Evolutionary conservation across 2,113 vertebrate species (phyloP).

Genomic region (Neoarius graeffei): DNA sequence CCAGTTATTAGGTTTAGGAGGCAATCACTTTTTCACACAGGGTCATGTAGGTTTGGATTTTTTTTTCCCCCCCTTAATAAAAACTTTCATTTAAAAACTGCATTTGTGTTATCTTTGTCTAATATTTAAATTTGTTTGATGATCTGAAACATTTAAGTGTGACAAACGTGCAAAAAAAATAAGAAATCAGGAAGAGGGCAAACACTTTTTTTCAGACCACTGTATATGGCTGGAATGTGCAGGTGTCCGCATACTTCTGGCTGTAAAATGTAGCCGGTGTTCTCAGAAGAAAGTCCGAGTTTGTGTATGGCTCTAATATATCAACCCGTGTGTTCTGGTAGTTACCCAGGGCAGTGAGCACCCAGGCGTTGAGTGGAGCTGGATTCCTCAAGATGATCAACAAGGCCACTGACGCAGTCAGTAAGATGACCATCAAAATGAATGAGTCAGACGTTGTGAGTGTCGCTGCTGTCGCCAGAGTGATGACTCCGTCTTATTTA

Average conservation of each 20-base stretch:
- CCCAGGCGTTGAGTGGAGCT: constrained; percentile 93
- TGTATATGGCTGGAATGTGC: no score
- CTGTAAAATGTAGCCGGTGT: background rate
- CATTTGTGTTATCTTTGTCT: no score
- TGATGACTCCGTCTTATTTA: background rate
- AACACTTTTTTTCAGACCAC: no score
- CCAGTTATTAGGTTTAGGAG: no score
- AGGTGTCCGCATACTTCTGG: background rate
- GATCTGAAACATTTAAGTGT: no score
- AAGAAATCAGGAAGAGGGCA: no score
- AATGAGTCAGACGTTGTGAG: constrained; percentile 94
- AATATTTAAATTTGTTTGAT: no score
- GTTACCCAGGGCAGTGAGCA: constrained; percentile 90
- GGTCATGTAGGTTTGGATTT: no score
- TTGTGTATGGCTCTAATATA: background rate
- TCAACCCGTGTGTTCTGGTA: constrained; percentile 59
- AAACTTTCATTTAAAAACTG: no score
- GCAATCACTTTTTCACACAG: no score
- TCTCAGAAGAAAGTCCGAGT: background rate
- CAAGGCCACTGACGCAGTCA: constrained; percentile 94
- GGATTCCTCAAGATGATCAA: constrained; percentile 97
- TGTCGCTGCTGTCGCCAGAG: constrained; percentile 3
- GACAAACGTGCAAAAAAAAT: no score
- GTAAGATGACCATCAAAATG: constrained; percentile 99
- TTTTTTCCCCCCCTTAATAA: no score